These are phyloP conservation scores for Polyergus mexicanus DNA, from an alignment of 1,140 invertebrate species.

Conservation along the genomic window DNA sequence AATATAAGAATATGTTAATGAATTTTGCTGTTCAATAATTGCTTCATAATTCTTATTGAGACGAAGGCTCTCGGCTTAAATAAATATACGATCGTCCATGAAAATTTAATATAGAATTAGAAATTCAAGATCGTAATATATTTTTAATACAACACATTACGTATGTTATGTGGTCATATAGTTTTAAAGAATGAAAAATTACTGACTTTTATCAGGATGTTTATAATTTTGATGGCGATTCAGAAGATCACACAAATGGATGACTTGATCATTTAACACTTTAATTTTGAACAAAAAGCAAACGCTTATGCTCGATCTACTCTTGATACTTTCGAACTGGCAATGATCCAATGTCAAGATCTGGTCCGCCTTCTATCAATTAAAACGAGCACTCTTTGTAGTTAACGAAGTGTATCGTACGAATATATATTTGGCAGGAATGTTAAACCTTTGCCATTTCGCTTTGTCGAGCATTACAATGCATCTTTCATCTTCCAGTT, in stretches of 20 bases:
- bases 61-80: background rate
- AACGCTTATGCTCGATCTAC: constrained; percentile 25
- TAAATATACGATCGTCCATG: background rate
- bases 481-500: constrained; percentile 32
- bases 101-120: constrained; percentile 26
- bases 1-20: constrained; percentile 44
- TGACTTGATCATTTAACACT: background rate
- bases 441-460: constrained; percentile 53
- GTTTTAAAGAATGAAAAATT: background rate
- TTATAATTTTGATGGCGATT: background rate
- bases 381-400: constrained; percentile 29
- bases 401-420: constrained; percentile 25
- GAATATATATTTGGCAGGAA: constrained; percentile 11
- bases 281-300: background rate
- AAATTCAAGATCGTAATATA: background rate
- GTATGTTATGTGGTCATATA: background rate
- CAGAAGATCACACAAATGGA: background rate
- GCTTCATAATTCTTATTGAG: background rate
- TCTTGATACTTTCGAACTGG: constrained; percentile 50
- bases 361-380: constrained; percentile 25
- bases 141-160: background rate
- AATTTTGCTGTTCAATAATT: constrained; percentile 20
- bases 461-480: constrained; percentile 19
- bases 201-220: background rate
- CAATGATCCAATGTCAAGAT: constrained; percentile 55